These are phyloP conservation scores for Gymnorhina tibicen DNA, from an alignment of 2,113 vertebrate species.

Conservation along the genomic window DNA sequence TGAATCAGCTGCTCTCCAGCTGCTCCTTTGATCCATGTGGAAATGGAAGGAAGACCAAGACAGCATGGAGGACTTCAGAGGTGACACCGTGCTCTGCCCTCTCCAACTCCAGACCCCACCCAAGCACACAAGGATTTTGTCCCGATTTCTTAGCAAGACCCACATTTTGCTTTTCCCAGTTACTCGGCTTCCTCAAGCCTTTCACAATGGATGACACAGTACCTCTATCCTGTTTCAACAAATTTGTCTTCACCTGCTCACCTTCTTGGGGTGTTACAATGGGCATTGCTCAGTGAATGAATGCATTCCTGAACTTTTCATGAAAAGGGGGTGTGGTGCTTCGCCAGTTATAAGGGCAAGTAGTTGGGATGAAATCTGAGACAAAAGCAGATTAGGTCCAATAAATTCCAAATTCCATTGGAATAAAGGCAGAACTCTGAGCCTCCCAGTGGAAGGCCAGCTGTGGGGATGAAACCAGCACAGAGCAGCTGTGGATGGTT, in stretches of 20 bases:
- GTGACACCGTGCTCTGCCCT: background rate
- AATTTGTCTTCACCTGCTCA: background rate
- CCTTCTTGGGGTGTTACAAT: background rate
- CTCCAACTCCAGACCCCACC: background rate
- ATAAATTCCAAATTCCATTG: background rate
- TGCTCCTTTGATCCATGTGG: background rate
- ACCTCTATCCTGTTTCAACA: background rate
- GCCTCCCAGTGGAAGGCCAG: background rate
- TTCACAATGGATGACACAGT: background rate
- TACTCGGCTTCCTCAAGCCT: background rate
- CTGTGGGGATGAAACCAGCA: background rate
- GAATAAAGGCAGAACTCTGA: background rate
- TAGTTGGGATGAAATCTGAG: background rate
- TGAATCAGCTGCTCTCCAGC: background rate
- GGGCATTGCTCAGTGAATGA: rapidly evolving
- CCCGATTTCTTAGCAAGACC: background rate
- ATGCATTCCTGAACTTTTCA: background rate
- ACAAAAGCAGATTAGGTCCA: background rate
- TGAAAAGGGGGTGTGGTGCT: background rate
- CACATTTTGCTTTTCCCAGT: background rate
- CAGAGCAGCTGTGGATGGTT: background rate
- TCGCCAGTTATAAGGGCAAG: background rate
- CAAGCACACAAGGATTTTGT: background rate
- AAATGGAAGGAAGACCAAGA: background rate
- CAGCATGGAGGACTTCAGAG: background rate